Percentiles rank a stretch among this genome's conserved stretches.
Conservation (phyloP, 2,797 vertebrate genomes). For the Eospalax fontanierii region DNA sequence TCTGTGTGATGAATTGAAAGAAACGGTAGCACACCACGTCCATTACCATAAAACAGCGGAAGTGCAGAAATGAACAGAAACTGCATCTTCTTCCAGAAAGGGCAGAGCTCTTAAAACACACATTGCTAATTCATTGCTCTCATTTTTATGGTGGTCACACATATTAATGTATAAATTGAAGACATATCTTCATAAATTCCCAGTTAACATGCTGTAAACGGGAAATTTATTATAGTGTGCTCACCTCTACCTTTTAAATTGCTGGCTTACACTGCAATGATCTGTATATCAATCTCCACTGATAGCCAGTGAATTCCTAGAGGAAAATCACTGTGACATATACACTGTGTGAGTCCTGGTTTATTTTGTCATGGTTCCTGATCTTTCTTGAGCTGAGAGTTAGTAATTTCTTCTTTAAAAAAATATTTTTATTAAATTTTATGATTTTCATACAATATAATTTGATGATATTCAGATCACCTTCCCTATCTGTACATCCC, state of each 20-base stretch:
- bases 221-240: background rate
- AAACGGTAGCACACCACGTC: background rate
- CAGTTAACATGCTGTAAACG: conserved; percentile 38
- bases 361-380: background rate
- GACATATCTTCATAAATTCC: conserved; percentile 46
- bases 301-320: background rate
- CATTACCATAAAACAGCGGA: background rate
- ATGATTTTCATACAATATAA: too few relatives aligned
- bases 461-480: too few relatives aligned
- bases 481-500: too few relatives aligned
- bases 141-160: conserved; percentile 44
- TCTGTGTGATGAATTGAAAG: background rate
- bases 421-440: too few relatives aligned
- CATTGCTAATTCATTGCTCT: background rate
- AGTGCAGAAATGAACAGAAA: conserved; percentile 40
- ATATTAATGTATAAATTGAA: background rate
- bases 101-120: background rate
- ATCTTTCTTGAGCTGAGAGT: background rate
- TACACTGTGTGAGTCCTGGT: background rate
- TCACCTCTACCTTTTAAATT: conserved; percentile 59
- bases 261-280: background rate
- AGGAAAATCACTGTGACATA: conserved; percentile 31
- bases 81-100: background rate
- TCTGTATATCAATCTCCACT: conserved; percentile 25
- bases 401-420: background rate